Conservation (phyloP, 2,888 invertebrate species). For the Leptopilina myrica region DNA sequence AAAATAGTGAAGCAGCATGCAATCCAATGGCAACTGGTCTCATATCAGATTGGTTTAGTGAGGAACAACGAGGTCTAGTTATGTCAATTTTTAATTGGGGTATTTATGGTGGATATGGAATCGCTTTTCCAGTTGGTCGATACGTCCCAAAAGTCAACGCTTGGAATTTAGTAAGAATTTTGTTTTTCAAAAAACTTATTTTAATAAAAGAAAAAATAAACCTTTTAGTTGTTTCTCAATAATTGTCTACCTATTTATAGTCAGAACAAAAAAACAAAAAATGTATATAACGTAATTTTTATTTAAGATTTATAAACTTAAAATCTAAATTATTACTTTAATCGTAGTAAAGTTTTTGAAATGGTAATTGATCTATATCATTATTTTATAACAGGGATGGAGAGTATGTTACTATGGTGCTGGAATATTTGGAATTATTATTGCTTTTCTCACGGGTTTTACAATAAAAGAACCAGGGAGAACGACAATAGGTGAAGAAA, state of each 20-base stretch:
- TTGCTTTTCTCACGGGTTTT: conserved; percentile 84
- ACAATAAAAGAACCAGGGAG: conserved; percentile 88
- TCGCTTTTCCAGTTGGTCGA: conserved; percentile 94
- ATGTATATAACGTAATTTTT: too few relatives aligned
- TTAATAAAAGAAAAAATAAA: too few relatives aligned
- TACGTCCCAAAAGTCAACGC: conserved; percentile 87
- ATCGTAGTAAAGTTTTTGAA: too few relatives aligned
- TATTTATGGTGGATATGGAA: conserved; percentile 95
- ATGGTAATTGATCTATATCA: not conserved
- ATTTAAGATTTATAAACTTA: too few relatives aligned
- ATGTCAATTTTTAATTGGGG: conserved; percentile 98
- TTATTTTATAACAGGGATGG: conserved; percentile 83
- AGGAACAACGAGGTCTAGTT: conserved; percentile 89
- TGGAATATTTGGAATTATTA: conserved; percentile 85
- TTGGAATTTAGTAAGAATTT: conserved; percentile 82
- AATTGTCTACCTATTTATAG: too few relatives aligned
- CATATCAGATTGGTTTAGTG: conserved; percentile 88
- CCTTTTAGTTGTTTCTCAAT: too few relatives aligned
- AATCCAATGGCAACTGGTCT: conserved; percentile 92
- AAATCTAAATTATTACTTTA: too few relatives aligned
- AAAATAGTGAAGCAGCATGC: conserved; percentile 87
- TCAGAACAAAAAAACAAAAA: too few relatives aligned
- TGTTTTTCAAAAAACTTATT: conserved; percentile 8
- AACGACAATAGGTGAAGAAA: conserved; percentile 85
- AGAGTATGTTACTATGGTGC: conserved; percentile 89